Conservation (phyloP, 2,113 vertebrate species). For the Neofelis nebulosa region DNA sequence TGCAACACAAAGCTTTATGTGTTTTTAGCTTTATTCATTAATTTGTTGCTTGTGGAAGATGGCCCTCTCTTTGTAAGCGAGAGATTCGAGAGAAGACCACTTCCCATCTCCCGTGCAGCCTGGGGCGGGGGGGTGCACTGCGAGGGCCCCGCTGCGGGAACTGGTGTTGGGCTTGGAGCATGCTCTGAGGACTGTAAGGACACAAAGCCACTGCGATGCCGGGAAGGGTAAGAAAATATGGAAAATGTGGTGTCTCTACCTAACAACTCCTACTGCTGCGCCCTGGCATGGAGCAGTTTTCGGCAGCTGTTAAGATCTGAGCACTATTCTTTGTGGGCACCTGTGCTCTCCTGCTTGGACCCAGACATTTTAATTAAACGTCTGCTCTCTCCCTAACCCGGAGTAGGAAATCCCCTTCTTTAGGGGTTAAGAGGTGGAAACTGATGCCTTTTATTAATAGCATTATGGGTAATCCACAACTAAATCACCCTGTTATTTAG, state of each 20-base stretch:
- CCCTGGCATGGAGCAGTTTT: neutral
- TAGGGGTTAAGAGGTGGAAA: neutral
- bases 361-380: neutral
- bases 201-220: neutral
- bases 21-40: neutral
- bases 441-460: neutral
- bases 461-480: neutral
- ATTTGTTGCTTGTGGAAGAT: neutral
- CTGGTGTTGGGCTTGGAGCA: neutral
- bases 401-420: neutral
- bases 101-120: neutral
- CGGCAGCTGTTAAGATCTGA: neutral
- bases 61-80: neutral
- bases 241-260: neutral
- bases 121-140: no score
- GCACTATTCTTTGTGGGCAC: neutral
- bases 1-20: neutral
- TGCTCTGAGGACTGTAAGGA: neutral
- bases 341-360: neutral
- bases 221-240: neutral
- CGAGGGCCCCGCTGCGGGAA: neutral
- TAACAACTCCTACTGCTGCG: neutral
- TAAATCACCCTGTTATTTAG: neutral
- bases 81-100: neutral
- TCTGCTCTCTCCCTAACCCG: neutral